Conservation (phyloP, 2,888 invertebrate species). For the Pollenia labialis region DNA sequence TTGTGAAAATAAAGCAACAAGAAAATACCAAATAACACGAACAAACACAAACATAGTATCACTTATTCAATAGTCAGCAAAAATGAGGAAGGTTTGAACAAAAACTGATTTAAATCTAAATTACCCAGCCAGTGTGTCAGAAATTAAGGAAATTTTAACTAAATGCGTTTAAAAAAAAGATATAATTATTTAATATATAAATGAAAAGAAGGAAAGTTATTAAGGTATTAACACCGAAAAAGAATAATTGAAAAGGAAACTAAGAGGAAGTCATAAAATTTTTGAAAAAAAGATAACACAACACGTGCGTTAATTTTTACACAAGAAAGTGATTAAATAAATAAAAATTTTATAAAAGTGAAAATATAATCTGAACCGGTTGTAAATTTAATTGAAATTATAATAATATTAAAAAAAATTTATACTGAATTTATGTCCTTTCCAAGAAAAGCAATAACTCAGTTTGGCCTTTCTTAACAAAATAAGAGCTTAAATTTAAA, state of each 20-base stretch:
- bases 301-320: slow-evolving; percentile 46
- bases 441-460: slow-evolving; percentile 46
- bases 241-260: slow-evolving; percentile 17
- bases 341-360: not conserved
- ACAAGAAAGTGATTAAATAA: slow-evolving; percentile 23
- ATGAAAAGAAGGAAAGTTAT: slow-evolving; percentile 28
- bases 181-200: slow-evolving; percentile 2
- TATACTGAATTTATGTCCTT: slow-evolving; percentile 4
- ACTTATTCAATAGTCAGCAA: slow-evolving; percentile 13
- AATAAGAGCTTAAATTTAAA: slow-evolving; percentile 53
- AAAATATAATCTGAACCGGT: slow-evolving; percentile 30
- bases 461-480: slow-evolving; percentile 7
- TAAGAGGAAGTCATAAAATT: slow-evolving; percentile 36
- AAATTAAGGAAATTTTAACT: slow-evolving; percentile 58
- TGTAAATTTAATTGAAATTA: slow-evolving; percentile 16
- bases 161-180: slow-evolving; percentile 33
- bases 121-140: slow-evolving; percentile 51
- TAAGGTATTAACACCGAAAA: slow-evolving; percentile 31
- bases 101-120: slow-evolving; percentile 67
- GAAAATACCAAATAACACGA: slow-evolving; percentile 41
- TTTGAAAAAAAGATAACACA: not conserved
- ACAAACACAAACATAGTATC: slow-evolving; percentile 23
- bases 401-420: slow-evolving; percentile 1
- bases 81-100: slow-evolving; percentile 45
- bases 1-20: slow-evolving; percentile 59